Evolutionary conservation across 1,140 invertebrate genomes (phyloP).

Genomic region (Lucilia sericata): DNA sequence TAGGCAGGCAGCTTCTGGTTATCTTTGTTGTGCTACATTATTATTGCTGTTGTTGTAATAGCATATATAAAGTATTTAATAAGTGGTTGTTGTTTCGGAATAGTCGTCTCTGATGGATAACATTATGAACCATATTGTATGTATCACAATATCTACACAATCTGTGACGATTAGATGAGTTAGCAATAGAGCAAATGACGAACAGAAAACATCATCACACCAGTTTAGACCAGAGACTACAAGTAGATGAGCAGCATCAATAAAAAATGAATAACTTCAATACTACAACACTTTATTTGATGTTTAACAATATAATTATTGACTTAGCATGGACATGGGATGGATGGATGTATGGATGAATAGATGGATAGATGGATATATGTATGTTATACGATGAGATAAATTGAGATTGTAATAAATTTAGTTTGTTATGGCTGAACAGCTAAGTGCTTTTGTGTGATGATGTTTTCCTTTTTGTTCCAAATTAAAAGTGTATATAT

Average conservation of each 20-base stretch:
- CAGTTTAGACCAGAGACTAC: background rate
- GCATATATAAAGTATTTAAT: conserved; percentile 1
- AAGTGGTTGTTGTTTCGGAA: conserved; percentile 33
- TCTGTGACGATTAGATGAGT: conserved; percentile 46
- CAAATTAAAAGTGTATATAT: conserved; percentile 46
- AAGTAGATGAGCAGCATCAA: background rate
- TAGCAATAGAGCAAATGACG: conserved; percentile 3
- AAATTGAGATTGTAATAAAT: background rate
- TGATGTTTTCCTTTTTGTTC: background rate
- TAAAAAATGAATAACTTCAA: background rate
- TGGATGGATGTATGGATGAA: background rate
- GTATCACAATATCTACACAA: conserved; percentile 25
- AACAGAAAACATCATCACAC: background rate
- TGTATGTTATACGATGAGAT: background rate
- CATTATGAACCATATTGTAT: conserved; percentile 30
- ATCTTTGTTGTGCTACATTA: background rate
- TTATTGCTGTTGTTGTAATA: background rate
- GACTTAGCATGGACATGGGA: conserved; percentile 8
- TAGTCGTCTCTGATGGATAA: conserved; percentile 17
- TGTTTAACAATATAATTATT: conserved; percentile 43
- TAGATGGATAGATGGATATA: background rate
- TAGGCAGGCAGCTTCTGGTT: conserved; percentile 29
- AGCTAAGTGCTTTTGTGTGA: conserved; percentile 16
- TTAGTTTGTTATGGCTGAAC: background rate
- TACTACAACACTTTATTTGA: conserved; percentile 30